Conservation (phyloP, 2,888 invertebrate species). For the Sminthurinus aureus region DNA sequence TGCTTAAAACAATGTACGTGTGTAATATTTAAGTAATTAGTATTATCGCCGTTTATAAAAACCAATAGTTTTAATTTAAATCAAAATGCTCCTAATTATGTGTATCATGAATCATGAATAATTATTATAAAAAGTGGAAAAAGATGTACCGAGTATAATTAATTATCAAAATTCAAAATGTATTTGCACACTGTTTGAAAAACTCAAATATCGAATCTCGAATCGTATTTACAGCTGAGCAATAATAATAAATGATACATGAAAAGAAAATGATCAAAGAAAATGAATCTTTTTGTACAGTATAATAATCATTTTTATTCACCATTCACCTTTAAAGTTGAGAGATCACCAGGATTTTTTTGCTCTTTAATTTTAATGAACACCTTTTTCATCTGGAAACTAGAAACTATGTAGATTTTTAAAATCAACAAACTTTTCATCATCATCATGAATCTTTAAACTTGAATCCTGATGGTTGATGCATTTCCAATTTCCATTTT, state of each 20-base stretch:
- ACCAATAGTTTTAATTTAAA: neutral
- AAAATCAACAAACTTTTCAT: too few species aligned
- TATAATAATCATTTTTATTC: neutral
- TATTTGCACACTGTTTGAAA: neutral
- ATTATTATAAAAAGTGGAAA: neutral
- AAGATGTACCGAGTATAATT: neutral
- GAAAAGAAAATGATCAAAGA: neutral
- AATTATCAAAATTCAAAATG: neutral
- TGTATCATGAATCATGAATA: neutral
- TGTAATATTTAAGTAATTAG: too few species aligned
- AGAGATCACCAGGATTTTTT: too few species aligned
- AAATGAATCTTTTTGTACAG: neutral
- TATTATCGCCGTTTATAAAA: neutral
- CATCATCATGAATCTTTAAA: too few species aligned
- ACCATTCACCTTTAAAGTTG: too few species aligned
- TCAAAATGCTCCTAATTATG: neutral
- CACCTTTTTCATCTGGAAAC: too few species aligned
- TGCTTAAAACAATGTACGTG: neutral
- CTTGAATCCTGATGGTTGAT: too few species aligned
- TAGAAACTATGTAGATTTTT: too few species aligned
- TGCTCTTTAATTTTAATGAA: too few species aligned
- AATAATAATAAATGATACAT: neutral
- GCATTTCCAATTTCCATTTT: too few species aligned
- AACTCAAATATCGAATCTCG: neutral
- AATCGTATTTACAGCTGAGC: slow-evolving; percentile 6